Evolutionary conservation across 2,797 vertebrate species (phyloP), one percentile per base, ranked within the genome.

Genomic region (Geotrypetes seraphini): DNA sequence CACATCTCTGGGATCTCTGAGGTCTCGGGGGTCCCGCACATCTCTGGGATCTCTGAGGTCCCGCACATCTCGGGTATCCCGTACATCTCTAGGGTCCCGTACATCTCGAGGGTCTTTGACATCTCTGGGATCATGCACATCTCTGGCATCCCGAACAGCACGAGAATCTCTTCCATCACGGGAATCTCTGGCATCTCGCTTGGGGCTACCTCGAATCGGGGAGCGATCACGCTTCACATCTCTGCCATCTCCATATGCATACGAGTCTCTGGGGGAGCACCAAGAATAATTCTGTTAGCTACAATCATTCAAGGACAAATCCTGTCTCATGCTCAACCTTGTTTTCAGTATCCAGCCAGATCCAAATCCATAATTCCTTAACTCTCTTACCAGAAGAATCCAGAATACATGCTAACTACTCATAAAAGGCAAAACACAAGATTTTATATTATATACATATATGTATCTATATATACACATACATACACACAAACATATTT

Each of bases 121-220:
- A 18, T 83, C 79, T 50, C 80, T 66, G 46, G 47, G 17, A 0
- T 77, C 78, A 4, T 62, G 63, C 20, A 57, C 31, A 11, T 74
- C 71, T 60, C 69, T 52, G 0, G 15, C 10, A 5, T 31, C 35
- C 12, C 73, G 60, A 9, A 68, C 22, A 11, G 78, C 72, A 48
- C 90, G 87, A 16, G 68, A 5, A 2, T 93, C 92, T 46, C 90
- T 75, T 43, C 77, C 53, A 11, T 88, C 83, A 13, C 85, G 73
- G 12, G 71, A 58, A 0, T 90, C 87, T 40, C 80, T 68, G 3
- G n/a, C 3, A 3, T 36, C 33, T 19, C 33, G 39, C 34, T 75
- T 75, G n/a, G 81, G 82, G 50, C 89, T 85, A 28, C 77, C 66
- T 37, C 71, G 75, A 12, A 79, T 56, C 20, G 83, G 81, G 39